phyloP scores from a whole-genome alignment of 2,113 vertebrate genomes.

The Vulpes ferrilata region DNA sequence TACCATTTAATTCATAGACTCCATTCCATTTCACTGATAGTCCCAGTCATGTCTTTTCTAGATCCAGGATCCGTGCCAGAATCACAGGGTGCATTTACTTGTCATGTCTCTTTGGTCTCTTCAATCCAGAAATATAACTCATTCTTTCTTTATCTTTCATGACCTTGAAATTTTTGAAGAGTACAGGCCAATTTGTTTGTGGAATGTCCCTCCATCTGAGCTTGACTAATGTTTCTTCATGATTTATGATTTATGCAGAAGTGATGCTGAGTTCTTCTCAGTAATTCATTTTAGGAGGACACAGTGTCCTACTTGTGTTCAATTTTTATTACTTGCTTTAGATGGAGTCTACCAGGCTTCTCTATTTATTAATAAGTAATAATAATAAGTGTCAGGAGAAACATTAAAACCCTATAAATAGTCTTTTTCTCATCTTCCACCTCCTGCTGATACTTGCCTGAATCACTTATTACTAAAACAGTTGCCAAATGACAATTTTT shows the following conservation, averaged over 20 bases:
- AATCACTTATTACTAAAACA: constrained; percentile 29
- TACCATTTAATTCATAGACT: not conserved
- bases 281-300: not conserved
- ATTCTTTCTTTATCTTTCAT: constrained; percentile 11
- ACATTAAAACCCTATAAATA: not conserved
- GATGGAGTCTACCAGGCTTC: not conserved
- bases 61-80: not conserved
- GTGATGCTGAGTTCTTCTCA: not conserved
- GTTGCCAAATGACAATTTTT: constrained; percentile 31
- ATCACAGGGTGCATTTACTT: not conserved
- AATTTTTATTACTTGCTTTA: not conserved
- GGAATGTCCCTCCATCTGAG: not conserved
- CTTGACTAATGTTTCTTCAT: not conserved
- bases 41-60: not conserved
- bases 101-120: constrained; percentile 20
- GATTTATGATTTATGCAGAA: not conserved
- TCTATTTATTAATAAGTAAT: not conserved
- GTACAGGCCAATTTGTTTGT: not conserved
- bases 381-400: not conserved
- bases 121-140: constrained; percentile 1
- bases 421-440: constrained; percentile 7
- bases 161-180: constrained; percentile 35
- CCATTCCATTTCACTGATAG: not conserved
- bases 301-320: not conserved
- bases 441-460: not conserved